phyloP scores from a whole-genome alignment of 2,888 invertebrate genomes.

The Heliconius cydno region DNA sequence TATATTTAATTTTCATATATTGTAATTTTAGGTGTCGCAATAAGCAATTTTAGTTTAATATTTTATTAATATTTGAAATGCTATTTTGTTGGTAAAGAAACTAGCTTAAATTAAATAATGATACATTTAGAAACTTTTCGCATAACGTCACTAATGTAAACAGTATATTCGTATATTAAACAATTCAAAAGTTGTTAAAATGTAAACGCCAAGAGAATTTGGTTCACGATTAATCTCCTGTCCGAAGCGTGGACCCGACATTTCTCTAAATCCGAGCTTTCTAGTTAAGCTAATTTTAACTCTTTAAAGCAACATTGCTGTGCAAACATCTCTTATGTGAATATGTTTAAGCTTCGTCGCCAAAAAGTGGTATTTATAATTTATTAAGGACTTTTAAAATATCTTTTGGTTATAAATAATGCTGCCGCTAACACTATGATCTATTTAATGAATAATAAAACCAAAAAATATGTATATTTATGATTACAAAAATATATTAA shows the following conservation, averaged over 20 bases:
- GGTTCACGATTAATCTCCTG: constrained; percentile 36
- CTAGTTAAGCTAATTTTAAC: constrained; percentile 31
- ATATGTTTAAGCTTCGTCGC: not conserved
- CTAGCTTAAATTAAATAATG: no score
- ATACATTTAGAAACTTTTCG: no score
- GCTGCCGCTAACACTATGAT: no score
- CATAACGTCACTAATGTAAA: no score
- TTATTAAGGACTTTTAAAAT: not conserved
- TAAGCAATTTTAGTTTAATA: no score
- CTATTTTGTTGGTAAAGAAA: no score
- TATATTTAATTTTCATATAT: no score
- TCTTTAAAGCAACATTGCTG: constrained; percentile 24
- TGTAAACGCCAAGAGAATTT: constrained; percentile 2
- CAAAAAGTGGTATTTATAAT: not conserved
- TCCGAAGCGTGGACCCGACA: constrained; percentile 27
- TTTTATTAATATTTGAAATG: no score
- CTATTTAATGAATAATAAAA: no score
- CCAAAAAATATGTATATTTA: no score
- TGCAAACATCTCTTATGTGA: constrained; percentile 4
- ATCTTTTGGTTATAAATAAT: not conserved
- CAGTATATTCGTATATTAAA: not conserved
- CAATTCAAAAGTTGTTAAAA: not conserved
- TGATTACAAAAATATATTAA: no score
- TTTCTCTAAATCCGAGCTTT: constrained; percentile 34
- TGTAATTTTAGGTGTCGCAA: no score